These are phyloP conservation scores for Idaea aversata DNA, from an alignment of 2,888 invertebrate genomes.

Conservation along the genomic window DNA sequence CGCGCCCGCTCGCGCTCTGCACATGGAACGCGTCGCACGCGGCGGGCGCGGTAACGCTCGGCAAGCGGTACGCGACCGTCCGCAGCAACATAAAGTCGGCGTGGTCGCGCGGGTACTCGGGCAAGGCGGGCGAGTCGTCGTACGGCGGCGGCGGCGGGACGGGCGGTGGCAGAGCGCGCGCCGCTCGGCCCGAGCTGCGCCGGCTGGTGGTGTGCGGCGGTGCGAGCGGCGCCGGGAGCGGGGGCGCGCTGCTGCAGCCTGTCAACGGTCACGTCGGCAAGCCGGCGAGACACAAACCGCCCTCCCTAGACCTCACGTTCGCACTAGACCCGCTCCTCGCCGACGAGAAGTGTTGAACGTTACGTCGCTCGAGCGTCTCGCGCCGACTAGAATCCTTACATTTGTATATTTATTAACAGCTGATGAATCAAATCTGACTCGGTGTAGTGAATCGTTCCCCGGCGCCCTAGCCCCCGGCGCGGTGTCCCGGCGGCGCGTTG, in stretches of 20 bases:
- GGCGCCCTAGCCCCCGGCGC: too few relatives aligned
- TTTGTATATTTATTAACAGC: conserved; percentile 74
- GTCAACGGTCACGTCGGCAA: conserved; percentile 31
- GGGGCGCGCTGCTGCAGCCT: conserved; percentile 43
- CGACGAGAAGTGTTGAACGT: conserved; percentile 74
- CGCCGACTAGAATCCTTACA: conserved; percentile 71
- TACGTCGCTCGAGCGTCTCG: conserved; percentile 49
- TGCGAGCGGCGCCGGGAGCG: conserved; percentile 20
- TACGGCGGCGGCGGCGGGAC: conserved; percentile 59
- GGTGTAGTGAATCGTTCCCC: conserved; percentile 54
- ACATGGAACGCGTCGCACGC: conserved; percentile 80
- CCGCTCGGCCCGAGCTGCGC: conserved; percentile 46
- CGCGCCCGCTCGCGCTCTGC: conserved; percentile 81
- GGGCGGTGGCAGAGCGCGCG: conserved; percentile 41
- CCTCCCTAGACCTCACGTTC: conserved; percentile 66
- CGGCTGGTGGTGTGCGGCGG: conserved; percentile 50
- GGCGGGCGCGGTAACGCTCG: conserved; percentile 78
- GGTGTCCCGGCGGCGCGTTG: too few relatives aligned
- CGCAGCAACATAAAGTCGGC: conserved; percentile 74
- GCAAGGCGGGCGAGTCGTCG: conserved; percentile 70
- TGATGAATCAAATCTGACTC: conserved; percentile 67
- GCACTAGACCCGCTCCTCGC: conserved; percentile 71
- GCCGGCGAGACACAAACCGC: conserved; percentile 49
- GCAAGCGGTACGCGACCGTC: conserved; percentile 73
- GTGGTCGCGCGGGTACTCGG: conserved; percentile 61